Evolutionary conservation across 2,113 vertebrate species (phyloP).

Genomic region (Callipepla squamata): DNA sequence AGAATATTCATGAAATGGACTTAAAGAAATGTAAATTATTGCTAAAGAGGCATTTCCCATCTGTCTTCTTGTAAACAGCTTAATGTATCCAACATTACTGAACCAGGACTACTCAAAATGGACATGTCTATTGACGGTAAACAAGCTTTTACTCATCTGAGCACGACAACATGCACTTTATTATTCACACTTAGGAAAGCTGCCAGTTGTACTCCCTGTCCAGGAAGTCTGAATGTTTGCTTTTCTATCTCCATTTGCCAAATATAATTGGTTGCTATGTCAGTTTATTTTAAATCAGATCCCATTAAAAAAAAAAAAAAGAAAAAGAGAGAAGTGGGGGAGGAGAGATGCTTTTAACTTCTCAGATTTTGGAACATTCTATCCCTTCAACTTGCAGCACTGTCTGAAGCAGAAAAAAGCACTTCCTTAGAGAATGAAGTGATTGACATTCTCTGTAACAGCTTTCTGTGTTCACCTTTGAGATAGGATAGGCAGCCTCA

Average conservation of each 20-base stretch:
- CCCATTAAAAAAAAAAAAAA: neutral
- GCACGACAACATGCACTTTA: slow-evolving; percentile 61
- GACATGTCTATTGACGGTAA: slow-evolving; percentile 47
- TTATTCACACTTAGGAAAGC: slow-evolving; percentile 76
- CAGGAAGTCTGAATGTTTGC: slow-evolving; percentile 82
- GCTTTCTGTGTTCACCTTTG: neutral
- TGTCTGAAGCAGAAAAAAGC: neutral
- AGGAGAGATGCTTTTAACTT: slow-evolving; percentile 55
- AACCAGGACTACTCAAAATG: slow-evolving; percentile 26
- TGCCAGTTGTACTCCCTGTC: slow-evolving; percentile 76
- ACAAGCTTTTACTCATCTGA: slow-evolving; percentile 62
- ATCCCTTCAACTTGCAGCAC: slow-evolving; percentile 34
- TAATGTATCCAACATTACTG: neutral
- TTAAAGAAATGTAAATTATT: neutral
- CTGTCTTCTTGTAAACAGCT: neutral
- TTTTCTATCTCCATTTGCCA: slow-evolving; percentile 79
- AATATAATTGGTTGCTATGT: slow-evolving; percentile 80
- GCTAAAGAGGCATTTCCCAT: neutral
- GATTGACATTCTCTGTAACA: neutral
- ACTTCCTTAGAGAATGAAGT: neutral
- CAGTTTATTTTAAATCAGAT: slow-evolving; percentile 79
- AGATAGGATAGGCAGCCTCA: neutral
- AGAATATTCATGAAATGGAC: neutral
- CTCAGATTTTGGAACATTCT: slow-evolving; percentile 68
- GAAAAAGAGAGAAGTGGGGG: slow-evolving; percentile 11